Percentiles rank a stretch among this genome's conserved stretches.
phyloP scores from a whole-genome alignment of 2,113 vertebrate species.

The Tautogolabrus adspersus region DNA sequence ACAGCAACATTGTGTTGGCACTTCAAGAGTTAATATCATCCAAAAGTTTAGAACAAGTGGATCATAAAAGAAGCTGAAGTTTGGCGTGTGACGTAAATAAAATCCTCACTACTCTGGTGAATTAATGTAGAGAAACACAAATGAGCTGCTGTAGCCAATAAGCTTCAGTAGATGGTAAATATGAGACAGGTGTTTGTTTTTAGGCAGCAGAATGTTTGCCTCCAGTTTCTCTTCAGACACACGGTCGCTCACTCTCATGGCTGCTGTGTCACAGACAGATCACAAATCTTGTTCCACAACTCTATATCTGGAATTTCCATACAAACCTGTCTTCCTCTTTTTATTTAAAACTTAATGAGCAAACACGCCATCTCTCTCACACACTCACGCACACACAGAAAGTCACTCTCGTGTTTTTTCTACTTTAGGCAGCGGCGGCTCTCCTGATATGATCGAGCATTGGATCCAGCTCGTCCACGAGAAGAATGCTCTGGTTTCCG shows the following conservation, averaged over 20 bases:
- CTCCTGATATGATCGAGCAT: conserved; percentile 85
- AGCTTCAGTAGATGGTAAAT: not conserved
- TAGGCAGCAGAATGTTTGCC: not conserved
- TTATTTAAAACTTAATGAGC: not conserved
- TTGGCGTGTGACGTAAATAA: too few species aligned
- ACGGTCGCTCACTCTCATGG: not conserved
- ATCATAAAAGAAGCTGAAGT: too few species aligned
- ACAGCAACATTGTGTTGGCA: too few species aligned
- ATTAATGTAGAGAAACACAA: not conserved
- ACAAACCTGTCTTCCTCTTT: not conserved
- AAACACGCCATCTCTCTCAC: not conserved
- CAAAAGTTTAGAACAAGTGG: too few species aligned
- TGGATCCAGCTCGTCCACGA: conserved; percentile 91
- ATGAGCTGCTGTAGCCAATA: not conserved
- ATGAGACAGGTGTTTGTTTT: not conserved
- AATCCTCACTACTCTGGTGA: not conserved
- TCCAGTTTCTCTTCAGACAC: not conserved
- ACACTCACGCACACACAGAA: too few species aligned
- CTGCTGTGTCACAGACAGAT: not conserved
- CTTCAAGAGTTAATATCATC: too few species aligned
- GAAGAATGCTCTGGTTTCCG: conserved; percentile 89
- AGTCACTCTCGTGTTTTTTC: not conserved
- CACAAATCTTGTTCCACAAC: conserved; percentile 8
- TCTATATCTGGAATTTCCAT: not conserved
- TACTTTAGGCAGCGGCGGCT: conserved; percentile 57